These are phyloP conservation scores for Chrysochloris asiatica DNA, from an alignment of 2,113 vertebrate genomes.

Conservation along the genomic window DNA sequence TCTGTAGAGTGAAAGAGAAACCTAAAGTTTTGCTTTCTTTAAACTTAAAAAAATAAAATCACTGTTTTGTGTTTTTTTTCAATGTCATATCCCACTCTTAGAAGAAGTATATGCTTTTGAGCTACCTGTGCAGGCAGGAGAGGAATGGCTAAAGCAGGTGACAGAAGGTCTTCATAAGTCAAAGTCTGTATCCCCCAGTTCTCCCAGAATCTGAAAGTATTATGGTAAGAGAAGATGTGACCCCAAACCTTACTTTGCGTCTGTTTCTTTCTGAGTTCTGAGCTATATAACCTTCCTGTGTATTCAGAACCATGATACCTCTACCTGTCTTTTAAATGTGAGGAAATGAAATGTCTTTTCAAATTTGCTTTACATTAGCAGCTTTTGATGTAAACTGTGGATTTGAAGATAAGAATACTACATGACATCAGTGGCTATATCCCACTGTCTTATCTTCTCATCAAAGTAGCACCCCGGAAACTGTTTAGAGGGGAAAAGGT, in stretches of 20 bases:
- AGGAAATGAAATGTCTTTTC: slow-evolving; percentile 46
- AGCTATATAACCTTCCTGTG: background rate
- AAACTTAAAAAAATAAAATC: background rate
- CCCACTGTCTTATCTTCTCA: background rate
- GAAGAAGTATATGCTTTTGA: background rate
- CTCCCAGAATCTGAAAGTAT: background rate
- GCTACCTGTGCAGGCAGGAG: background rate
- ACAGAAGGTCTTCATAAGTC: background rate
- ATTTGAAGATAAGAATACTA: background rate
- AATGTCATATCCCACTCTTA: background rate
- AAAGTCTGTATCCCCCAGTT: background rate
- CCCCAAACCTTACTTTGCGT: background rate
- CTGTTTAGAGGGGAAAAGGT: slow-evolving; percentile 44
- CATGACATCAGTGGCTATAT: background rate
- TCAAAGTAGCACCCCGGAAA: slow-evolving; percentile 45
- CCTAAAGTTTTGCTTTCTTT: background rate
- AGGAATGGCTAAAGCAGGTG: no score
- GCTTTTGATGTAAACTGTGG: slow-evolving; percentile 28
- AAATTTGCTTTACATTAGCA: slow-evolving; percentile 53
- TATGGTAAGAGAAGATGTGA: background rate
- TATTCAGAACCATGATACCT: background rate
- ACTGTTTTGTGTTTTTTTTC: background rate
- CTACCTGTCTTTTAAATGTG: slow-evolving; percentile 35
- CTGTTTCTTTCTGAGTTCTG: background rate
- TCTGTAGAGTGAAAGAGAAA: slow-evolving; percentile 19